Conservation (phyloP, 2,113 vertebrate species). For the Phalacrocorax carbo region DNA sequence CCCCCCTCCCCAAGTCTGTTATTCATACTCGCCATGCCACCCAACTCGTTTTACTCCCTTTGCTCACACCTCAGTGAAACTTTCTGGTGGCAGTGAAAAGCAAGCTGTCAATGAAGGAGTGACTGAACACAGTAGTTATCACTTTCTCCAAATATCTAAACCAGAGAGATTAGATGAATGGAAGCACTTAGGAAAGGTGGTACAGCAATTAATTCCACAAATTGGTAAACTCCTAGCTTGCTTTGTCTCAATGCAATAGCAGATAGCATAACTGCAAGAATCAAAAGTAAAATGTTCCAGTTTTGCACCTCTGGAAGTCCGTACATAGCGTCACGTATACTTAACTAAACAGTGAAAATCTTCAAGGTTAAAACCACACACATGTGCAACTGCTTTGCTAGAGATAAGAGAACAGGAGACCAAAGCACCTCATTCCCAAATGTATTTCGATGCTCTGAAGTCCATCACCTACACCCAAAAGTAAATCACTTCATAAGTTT, state of each 20-base stretch:
- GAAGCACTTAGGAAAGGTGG: neutral
- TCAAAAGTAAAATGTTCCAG: neutral
- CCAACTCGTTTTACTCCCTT: neutral
- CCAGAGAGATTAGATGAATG: neutral
- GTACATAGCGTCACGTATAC: neutral
- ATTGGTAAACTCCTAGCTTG: neutral
- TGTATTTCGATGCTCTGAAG: neutral
- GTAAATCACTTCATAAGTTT: neutral
- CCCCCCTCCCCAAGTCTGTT: neutral
- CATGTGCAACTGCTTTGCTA: neutral
- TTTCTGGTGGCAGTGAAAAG: neutral
- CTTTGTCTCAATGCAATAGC: neutral
- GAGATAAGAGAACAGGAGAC: neutral
- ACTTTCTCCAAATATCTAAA: neutral
- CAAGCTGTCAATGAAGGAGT: neutral
- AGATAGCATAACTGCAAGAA: neutral
- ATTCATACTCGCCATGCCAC: neutral
- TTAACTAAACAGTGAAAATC: neutral
- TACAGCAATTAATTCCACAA: neutral
- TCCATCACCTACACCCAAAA: neutral
- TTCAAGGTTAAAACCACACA: neutral
- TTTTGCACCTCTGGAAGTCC: neutral
- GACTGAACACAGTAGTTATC: neutral
- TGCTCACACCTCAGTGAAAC: neutral
- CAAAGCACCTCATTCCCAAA: neutral